phyloP scores from a whole-genome alignment of 2,888 invertebrate species.

The Mythimna ferrago region DNA sequence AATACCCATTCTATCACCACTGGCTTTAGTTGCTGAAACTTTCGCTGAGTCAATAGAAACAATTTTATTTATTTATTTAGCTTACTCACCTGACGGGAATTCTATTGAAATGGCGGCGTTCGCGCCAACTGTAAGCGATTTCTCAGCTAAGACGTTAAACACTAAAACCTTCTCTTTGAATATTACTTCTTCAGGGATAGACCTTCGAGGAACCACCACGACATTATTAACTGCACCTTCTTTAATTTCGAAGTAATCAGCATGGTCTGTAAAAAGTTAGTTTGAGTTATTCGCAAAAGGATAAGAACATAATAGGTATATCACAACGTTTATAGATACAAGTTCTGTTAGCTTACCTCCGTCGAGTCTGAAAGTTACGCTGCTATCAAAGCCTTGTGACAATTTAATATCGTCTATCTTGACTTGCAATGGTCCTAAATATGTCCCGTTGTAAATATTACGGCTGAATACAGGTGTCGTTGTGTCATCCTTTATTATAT shows the following conservation, averaged over 20 bases:
- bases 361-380: conserved; percentile 74
- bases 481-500: conserved; percentile 79
- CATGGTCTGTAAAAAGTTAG: conserved; percentile 72
- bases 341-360: conserved; percentile 74
- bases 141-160: conserved; percentile 77
- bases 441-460: conserved; percentile 75
- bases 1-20: background rate
- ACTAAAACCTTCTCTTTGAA: conserved; percentile 77
- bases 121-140: conserved; percentile 75
- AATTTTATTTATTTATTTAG: background rate
- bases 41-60: background rate
- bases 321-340: background rate
- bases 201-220: conserved; percentile 62
- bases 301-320: background rate
- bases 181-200: conserved; percentile 78
- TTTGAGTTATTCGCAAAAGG: background rate
- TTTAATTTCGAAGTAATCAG: conserved; percentile 73
- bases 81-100: conserved; percentile 76
- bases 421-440: conserved; percentile 62
- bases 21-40: background rate
- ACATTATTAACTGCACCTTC: conserved; percentile 63
- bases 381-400: conserved; percentile 75
- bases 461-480: conserved; percentile 77
- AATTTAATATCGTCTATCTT: conserved; percentile 73
- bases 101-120: conserved; percentile 73